Percentiles rank a stretch among this genome's conserved stretches.
Conservation (phyloP, 2,888 invertebrate genomes). For the Ichneumoninae sp. region DNA sequence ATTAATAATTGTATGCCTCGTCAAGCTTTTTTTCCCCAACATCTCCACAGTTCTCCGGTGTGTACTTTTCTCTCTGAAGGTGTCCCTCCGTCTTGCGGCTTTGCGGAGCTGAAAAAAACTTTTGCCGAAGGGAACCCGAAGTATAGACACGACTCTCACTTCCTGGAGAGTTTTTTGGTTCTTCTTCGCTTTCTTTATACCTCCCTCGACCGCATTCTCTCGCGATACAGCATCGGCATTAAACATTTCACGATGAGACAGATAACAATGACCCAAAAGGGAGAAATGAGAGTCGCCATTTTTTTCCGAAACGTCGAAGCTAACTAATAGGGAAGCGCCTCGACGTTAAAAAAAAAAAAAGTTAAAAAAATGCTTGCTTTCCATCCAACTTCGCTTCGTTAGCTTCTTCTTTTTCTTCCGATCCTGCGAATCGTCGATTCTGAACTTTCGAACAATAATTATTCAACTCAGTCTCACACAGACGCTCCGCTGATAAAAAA, state of each 20-base stretch:
- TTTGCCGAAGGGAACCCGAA: conserved; percentile 51
- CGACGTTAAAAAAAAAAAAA: no score
- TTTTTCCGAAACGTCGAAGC: not conserved
- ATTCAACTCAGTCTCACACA: not conserved
- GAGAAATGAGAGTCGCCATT: conserved; percentile 29
- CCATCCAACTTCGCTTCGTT: not conserved
- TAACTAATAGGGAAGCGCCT: no score
- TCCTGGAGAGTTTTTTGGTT: conserved; percentile 15
- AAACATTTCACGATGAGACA: conserved; percentile 54
- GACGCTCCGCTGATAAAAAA: not conserved
- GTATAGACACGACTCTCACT: conserved; percentile 18
- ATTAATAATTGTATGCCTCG: conserved; percentile 61
- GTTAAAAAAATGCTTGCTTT: no score
- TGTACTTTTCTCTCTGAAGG: conserved; percentile 27
- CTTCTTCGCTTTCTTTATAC: conserved; percentile 36
- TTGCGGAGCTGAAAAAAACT: conserved; percentile 15
- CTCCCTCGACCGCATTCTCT: conserved; percentile 29
- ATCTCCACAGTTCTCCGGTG: conserved; percentile 33
- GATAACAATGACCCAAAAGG: conserved; percentile 19
- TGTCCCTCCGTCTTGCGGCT: conserved; percentile 22
- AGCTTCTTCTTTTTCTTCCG: not conserved
- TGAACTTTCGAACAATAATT: not conserved
- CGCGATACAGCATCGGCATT: conserved; percentile 52
- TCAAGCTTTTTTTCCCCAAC: conserved; percentile 43
- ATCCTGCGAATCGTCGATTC: not conserved